These are phyloP conservation scores for Aspiorhynchus laticeps DNA, from an alignment of 2,113 vertebrate species.

Conservation along the genomic window DNA sequence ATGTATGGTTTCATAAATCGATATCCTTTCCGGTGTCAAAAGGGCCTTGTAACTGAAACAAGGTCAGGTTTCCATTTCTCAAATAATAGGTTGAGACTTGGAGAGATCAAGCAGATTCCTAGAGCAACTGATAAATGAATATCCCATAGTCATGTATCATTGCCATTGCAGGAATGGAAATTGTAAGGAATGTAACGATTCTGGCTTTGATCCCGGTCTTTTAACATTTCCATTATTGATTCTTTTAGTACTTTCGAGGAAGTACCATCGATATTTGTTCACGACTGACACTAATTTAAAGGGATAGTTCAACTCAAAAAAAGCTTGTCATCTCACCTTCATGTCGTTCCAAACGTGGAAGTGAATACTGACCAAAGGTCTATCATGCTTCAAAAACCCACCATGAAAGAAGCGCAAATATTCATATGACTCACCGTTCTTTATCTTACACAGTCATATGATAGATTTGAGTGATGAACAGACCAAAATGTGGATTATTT, in stretches of 20 bases:
- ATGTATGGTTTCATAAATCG: slow-evolving; percentile 38
- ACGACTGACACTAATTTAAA: neutral
- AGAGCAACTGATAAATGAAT: neutral
- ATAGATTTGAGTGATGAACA: neutral
- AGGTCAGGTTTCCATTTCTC: neutral
- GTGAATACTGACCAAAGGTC: no score
- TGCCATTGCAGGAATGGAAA: neutral
- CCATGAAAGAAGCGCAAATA: neutral
- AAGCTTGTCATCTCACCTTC: neutral
- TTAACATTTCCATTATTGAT: neutral
- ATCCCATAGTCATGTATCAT: neutral
- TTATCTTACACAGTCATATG: neutral
- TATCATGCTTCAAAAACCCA: no score
- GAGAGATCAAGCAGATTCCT: neutral
- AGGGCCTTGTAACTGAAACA: neutral
- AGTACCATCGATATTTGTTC: neutral
- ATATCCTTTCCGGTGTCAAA: neutral
- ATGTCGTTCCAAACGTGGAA: neutral
- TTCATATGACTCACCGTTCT: neutral
- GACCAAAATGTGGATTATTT: neutral
- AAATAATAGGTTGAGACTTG: neutral
- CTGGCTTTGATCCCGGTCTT: neutral
- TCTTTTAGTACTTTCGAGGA: neutral
- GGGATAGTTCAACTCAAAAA: neutral
- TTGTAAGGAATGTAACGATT: neutral